phyloP scores from a whole-genome alignment of 2,888 invertebrate genomes.

The Tricholauxania praeusta region DNA sequence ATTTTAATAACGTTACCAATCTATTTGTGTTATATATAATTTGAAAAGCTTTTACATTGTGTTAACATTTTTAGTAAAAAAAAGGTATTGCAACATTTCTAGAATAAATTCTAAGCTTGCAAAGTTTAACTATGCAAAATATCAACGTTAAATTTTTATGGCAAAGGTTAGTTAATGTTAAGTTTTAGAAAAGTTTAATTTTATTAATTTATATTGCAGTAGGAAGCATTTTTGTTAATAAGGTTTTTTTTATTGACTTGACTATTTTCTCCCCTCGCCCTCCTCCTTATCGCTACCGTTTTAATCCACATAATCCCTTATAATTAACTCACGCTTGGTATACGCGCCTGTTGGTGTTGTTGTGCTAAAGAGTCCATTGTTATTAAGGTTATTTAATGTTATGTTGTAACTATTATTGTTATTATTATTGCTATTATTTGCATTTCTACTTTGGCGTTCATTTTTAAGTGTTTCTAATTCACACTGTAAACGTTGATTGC shows the following conservation, averaged over 20 bases:
- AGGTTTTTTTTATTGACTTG: no score
- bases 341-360: constrained; percentile 39
- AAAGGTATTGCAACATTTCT: no score
- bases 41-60: no score
- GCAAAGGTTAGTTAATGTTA: background rate
- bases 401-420: constrained; percentile 50
- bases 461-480: constrained; percentile 57
- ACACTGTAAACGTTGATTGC: constrained; percentile 59
- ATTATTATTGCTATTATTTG: constrained; percentile 39
- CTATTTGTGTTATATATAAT: no score
- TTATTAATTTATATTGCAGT: constrained; percentile 7
- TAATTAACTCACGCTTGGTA: constrained; percentile 60
- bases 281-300: background rate
- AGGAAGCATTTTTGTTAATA: constrained; percentile 15
- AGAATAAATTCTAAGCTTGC: no score
- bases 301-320: constrained; percentile 61
- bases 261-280: background rate
- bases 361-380: constrained; percentile 41
- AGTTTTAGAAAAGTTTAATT: background rate
- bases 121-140: no score
- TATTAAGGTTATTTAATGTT: constrained; percentile 55
- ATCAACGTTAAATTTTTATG: no score
- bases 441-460: constrained; percentile 39
- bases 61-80: no score
- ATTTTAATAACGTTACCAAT: no score